These are phyloP conservation scores for Ruditapes philippinarum DNA, from an alignment of 1,140 invertebrate species.

Conservation along the genomic window DNA sequence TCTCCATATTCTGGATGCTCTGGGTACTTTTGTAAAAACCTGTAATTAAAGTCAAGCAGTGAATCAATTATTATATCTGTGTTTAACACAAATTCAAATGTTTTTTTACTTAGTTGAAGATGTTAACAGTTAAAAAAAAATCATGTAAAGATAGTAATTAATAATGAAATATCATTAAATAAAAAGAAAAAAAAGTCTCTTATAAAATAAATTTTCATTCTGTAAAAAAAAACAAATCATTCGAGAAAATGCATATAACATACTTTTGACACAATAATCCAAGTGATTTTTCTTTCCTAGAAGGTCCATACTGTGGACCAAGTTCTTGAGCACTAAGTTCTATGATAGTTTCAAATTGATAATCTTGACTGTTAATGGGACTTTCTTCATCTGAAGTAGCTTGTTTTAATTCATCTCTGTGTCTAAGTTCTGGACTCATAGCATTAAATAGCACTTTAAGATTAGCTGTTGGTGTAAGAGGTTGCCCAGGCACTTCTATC, in stretches of 20 bases:
- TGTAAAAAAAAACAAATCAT: too few relatives aligned
- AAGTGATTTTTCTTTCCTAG: constrained; percentile 86
- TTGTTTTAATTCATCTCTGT: constrained; percentile 73
- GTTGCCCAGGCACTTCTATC: constrained; percentile 71
- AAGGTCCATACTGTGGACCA: constrained; percentile 72
- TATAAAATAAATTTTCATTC: too few relatives aligned
- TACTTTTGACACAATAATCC: constrained; percentile 86
- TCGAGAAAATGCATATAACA: too few relatives aligned
- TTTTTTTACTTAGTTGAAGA: too few relatives aligned
- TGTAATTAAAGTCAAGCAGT: constrained; percentile 73
- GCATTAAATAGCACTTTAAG: constrained; percentile 86
- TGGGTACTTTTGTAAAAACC: constrained; percentile 85
- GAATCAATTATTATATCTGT: too few relatives aligned
- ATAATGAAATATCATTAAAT: too few relatives aligned
- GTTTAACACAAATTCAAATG: too few relatives aligned
- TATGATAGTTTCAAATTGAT: constrained; percentile 62
- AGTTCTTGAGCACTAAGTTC: constrained; percentile 72
- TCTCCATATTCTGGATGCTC: constrained; percentile 78
- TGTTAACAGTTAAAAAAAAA: too few relatives aligned
- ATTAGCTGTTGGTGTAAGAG: constrained; percentile 86
- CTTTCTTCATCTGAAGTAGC: constrained; percentile 67
- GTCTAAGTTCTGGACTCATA: constrained; percentile 85
- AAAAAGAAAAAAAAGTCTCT: too few relatives aligned
- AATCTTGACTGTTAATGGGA: constrained; percentile 44
- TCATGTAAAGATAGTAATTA: too few relatives aligned